These are phyloP conservation scores for Gadopsis bispinosus DNA, from an alignment of 2,797 vertebrate species.

Conservation along the genomic window DNA sequence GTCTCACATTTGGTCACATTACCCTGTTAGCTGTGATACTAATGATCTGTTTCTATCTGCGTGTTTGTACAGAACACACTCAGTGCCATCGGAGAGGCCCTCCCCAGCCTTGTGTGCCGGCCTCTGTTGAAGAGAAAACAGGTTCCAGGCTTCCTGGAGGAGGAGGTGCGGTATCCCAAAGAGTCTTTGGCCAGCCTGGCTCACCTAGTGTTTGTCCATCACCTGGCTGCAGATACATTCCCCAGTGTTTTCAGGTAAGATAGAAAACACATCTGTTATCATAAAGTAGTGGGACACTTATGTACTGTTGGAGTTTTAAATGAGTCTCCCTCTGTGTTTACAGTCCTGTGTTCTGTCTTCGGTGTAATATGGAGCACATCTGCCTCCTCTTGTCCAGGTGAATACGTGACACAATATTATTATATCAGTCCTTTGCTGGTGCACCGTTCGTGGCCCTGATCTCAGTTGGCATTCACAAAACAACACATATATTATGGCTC, in stretches of 20 bases:
- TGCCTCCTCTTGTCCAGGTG: conserved; percentile 92
- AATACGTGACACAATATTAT: neutral
- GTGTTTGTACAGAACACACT: conserved; percentile 63
- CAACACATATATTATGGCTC: neutral
- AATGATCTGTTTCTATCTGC: neutral
- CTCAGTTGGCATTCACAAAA: neutral
- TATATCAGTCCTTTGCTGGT: neutral
- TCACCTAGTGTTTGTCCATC: conserved; percentile 93
- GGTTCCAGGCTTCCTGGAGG: conserved; percentile 85
- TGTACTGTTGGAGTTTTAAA: neutral
- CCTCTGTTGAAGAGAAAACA: conserved; percentile 79
- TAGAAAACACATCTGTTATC: fast-evolving
- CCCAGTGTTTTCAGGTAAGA: conserved; percentile 86
- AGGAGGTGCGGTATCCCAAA: conserved; percentile 87
- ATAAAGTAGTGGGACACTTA: neutral
- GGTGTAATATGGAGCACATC: conserved; percentile 91
- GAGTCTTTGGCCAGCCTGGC: conserved; percentile 92
- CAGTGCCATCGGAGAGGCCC: conserved; percentile 77
- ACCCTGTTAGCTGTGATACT: neutral
- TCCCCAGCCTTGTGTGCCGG: conserved; percentile 77
- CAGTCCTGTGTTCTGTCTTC: conserved; percentile 92
- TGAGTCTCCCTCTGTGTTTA: conserved; percentile 33
- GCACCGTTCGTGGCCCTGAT: neutral
- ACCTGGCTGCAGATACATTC: conserved; percentile 88
- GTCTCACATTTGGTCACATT: neutral